Evolutionary conservation across 2,797 vertebrate genomes (phyloP).

Genomic region (Chelmon rostratus): DNA sequence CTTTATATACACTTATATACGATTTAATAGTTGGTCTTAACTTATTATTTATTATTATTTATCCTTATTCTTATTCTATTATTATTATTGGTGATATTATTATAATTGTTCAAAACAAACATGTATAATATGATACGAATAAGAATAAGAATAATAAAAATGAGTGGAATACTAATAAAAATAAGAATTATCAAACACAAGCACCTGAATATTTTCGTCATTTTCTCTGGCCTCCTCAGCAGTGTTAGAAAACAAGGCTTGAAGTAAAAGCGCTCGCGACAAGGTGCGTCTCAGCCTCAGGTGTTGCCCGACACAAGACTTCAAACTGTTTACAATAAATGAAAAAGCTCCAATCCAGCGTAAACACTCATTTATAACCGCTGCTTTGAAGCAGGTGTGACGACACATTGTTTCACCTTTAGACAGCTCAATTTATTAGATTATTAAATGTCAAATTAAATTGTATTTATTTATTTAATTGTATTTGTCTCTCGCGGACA

Average conservation of each 20-base stretch:
- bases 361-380: not conserved
- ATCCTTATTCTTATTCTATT: not conserved
- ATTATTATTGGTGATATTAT: not conserved
- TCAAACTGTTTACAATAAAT: conserved; percentile 14
- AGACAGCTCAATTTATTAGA: not conserved
- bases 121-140: too few relatives aligned
- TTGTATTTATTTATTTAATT: not conserved
- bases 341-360: not conserved
- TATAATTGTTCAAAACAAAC: not conserved
- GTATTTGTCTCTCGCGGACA: too few relatives aligned
- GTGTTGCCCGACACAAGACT: not conserved
- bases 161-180: too few relatives aligned
- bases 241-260: not conserved
- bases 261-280: not conserved
- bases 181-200: too few relatives aligned
- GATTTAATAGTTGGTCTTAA: not conserved
- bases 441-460: not conserved
- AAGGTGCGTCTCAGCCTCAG: conserved; percentile 3
- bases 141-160: too few relatives aligned
- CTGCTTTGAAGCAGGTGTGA: not conserved
- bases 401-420: not conserved
- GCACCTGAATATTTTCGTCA: too few relatives aligned
- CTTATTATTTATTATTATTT: not conserved
- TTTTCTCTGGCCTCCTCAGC: not conserved
- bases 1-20: too few relatives aligned